These are phyloP conservation scores for Bombylius major DNA, from an alignment of 2,888 invertebrate species.

Conservation along the genomic window DNA sequence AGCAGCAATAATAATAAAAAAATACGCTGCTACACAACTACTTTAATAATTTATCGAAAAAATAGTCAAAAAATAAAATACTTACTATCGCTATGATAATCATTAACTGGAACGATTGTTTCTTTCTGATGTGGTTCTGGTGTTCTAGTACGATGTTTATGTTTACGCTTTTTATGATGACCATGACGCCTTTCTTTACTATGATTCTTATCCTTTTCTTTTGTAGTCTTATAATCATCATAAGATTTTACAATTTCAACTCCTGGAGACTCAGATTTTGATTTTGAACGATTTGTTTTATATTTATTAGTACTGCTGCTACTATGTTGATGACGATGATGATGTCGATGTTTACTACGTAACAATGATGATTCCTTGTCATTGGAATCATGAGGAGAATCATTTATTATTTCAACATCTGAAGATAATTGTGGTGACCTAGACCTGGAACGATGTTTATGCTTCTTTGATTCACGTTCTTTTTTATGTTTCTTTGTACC, in stretches of 20 bases:
- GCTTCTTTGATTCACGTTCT: slow-evolving; percentile 27
- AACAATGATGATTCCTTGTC: neutral
- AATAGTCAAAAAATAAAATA: slow-evolving; percentile 10
- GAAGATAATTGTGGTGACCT: slow-evolving; percentile 13
- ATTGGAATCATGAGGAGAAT: neutral
- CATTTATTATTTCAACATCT: slow-evolving; percentile 11
- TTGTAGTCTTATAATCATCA: neutral
- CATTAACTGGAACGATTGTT: slow-evolving; percentile 20
- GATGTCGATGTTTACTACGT: neutral
- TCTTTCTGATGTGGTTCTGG: neutral
- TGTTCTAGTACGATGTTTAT: slow-evolving; percentile 17
- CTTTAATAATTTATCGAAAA: no score
- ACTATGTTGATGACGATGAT: neutral
- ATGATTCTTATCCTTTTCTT: neutral
- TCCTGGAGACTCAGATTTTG: neutral
- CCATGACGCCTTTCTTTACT: neutral
- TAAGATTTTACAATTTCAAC: neutral
- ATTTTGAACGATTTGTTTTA: neutral
- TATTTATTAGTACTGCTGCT: no score
- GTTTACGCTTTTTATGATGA: slow-evolving; percentile 14
- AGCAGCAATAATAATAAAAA: neutral
- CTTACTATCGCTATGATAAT: slow-evolving; percentile 37
- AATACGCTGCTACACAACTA: no score
- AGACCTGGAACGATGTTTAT: slow-evolving; percentile 26
- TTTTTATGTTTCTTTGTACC: slow-evolving; percentile 35